These are phyloP conservation scores for Channallabes apus DNA, from an alignment of 2,797 vertebrate species.

Conservation along the genomic window DNA sequence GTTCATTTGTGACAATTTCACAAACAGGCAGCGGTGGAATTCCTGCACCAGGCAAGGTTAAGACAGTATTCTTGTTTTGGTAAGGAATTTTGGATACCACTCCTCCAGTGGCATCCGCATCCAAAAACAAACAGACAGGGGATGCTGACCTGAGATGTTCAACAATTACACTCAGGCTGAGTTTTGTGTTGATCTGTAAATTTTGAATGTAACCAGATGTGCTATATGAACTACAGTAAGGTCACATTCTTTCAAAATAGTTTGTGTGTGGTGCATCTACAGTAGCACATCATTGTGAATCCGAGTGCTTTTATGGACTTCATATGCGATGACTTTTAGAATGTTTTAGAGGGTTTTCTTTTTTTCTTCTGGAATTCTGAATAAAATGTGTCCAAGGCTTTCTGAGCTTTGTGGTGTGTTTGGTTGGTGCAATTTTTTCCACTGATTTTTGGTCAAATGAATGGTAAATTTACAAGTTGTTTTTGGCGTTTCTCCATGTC, in stretches of 20 bases:
- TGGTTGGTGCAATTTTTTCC: too few species aligned
- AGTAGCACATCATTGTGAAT: too few species aligned
- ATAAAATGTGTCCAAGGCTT: too few species aligned
- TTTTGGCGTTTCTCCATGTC: slow-evolving; percentile 24
- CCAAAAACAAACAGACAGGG: background rate
- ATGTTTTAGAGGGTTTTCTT: too few species aligned
- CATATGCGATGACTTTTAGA: too few species aligned
- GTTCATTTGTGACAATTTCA: slow-evolving; percentile 26
- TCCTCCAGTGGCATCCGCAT: background rate
- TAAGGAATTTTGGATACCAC: background rate
- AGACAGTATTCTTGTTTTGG: background rate
- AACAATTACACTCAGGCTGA: background rate
- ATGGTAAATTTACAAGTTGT: too few species aligned
- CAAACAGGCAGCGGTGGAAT: slow-evolving; percentile 1
- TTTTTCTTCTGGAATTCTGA: too few species aligned
- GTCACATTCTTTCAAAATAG: background rate
- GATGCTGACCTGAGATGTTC: background rate
- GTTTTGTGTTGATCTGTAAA: slow-evolving; percentile 24
- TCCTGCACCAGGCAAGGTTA: background rate
- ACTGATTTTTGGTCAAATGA: too few species aligned
- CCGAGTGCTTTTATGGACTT: too few species aligned
- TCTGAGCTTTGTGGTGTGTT: too few species aligned
- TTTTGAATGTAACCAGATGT: slow-evolving; percentile 24
- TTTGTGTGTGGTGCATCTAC: too few species aligned
- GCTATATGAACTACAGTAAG: background rate